phyloP scores from a whole-genome alignment of 2,797 vertebrate species.

The Spatula clypeata region DNA sequence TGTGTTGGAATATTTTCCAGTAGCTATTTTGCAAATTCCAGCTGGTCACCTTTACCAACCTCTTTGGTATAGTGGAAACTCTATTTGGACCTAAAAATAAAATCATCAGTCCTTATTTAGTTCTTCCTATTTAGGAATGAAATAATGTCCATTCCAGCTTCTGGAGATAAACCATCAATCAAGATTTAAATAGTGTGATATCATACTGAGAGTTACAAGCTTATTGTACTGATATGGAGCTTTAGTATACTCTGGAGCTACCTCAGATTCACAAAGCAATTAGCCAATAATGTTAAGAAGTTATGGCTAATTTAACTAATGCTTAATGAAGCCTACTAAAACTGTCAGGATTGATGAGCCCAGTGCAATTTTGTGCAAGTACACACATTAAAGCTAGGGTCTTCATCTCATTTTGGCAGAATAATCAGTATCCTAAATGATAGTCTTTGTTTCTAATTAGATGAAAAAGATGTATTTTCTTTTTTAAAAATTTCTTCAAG shows the following conservation, averaged over 20 bases:
- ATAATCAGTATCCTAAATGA: slow-evolving; percentile 64
- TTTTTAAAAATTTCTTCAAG: background rate
- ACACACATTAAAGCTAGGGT: slow-evolving; percentile 70
- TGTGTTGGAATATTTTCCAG: background rate
- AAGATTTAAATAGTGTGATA: slow-evolving; percentile 37
- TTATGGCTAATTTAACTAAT: slow-evolving; percentile 85
- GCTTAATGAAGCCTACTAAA: slow-evolving; percentile 80
- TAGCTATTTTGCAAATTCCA: background rate
- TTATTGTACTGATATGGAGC: slow-evolving; percentile 41
- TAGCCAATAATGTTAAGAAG: slow-evolving; percentile 82
- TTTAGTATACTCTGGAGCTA: slow-evolving; percentile 80
- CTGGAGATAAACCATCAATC: slow-evolving; percentile 8
- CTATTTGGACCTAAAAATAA: background rate
- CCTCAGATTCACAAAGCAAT: slow-evolving; percentile 80
- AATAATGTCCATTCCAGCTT: background rate
- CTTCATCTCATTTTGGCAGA: slow-evolving; percentile 63
- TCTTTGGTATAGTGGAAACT: background rate
- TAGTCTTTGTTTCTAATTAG: background rate
- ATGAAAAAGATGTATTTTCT: background rate
- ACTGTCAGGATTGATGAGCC: slow-evolving; percentile 79
- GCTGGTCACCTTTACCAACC: background rate
- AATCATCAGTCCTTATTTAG: background rate
- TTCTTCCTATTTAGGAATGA: background rate
- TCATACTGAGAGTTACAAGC: slow-evolving; percentile 40
- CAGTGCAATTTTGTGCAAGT: slow-evolving; percentile 70